Percentiles rank a stretch among this genome's conserved stretches.
Evolutionary conservation across 1,140 invertebrate genomes (phyloP).

Genomic region (Lutraria rhynchaena): DNA sequence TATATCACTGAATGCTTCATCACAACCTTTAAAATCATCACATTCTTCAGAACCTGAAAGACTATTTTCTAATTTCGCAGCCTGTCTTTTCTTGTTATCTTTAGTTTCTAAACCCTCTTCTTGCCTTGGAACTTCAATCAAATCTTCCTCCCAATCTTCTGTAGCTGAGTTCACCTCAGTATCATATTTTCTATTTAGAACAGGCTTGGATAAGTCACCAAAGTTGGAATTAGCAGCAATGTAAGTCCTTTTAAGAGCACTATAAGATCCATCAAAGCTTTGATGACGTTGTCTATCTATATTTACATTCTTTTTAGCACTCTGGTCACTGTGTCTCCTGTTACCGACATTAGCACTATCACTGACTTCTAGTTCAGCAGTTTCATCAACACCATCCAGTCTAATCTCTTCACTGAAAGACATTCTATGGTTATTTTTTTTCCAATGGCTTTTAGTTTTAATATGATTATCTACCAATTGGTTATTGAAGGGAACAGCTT

Average conservation of each 20-base stretch:
- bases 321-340: not conserved
- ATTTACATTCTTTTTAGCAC: not conserved
- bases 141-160: constrained; percentile 6
- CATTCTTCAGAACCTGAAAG: not conserved
- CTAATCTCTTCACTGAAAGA: not conserved
- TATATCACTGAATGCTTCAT: not conserved
- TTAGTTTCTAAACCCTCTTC: not conserved
- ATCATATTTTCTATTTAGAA: not conserved
- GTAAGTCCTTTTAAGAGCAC: not conserved
- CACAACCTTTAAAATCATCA: not conserved
- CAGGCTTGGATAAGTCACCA: not conserved
- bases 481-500: constrained; percentile 2
- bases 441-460: not conserved
- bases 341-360: not conserved
- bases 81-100: not conserved
- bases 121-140: not conserved
- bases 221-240: no score
- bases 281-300: no score
- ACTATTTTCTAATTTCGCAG: not conserved
- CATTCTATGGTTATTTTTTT: not conserved
- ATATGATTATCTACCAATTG: no score
- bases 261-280: constrained; percentile 4
- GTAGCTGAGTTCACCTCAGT: not conserved
- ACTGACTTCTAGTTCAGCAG: not conserved
- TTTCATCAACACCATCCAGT: not conserved